Evolutionary conservation across 1,140 invertebrate genomes (phyloP), one percentile per base, ranked within the genome.

Genomic region (Thaumetopoea pityocampa): DNA sequence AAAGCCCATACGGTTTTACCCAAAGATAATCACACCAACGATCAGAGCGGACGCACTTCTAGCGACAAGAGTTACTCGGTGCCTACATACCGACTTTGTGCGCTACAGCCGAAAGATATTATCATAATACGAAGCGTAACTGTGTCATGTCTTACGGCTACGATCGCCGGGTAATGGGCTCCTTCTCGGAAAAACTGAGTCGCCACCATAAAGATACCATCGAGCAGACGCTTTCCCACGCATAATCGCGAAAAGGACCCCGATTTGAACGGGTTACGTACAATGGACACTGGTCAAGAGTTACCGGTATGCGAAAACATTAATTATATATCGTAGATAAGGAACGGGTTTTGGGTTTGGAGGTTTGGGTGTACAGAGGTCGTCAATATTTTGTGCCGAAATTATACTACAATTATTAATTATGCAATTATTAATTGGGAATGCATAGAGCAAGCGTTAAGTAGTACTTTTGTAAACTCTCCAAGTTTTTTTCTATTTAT

Each of bases 101-200:
- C 57, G 62, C 69, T 70, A 80, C 60, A 67, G 49, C 54, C 61
- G 41, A 67, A 58, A 77, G 74, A 82, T 82, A 66, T 64, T 78
- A 82, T 82, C 78, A 35, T 66, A 64, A 59, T 57, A 59, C 77
- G 56, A 60, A 69, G 78, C 73, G 78, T 81, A 81, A 79, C 77
- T 78, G 77, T 81, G 73, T 77, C 70, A 77, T 74, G 73, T 64
- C 69, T 53, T 78, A 73, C 59, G 60, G 63, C 60, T 61, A 67
- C 66, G 63, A 57, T 54, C 63, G 56, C 51, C 48, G 55, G 47
- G 54, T 82, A 78, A 82, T 79, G 72, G 72, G 61, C 56, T 46
- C 60, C 49, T 60, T 82, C 74, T 73, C 64, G 64, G 67, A 74
- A 79, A 82, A 76, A 65, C 60, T 42, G 52, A 57, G 57, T 56